Evolutionary conservation across 2,113 vertebrate species (phyloP).

Genomic region (Protobothrops flavoviridis): DNA sequence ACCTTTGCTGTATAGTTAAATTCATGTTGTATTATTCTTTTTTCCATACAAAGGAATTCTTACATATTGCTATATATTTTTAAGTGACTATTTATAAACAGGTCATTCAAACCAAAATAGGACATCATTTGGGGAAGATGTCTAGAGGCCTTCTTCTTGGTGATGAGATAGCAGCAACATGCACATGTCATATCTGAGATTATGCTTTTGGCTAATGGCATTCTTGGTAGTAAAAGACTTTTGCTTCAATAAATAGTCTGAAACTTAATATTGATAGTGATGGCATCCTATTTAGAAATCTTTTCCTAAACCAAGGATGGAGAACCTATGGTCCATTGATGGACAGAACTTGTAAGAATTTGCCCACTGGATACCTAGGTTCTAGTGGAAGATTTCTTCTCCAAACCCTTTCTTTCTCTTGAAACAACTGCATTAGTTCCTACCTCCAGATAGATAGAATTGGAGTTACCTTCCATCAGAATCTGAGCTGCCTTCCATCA

Average conservation of each 20-base stretch:
- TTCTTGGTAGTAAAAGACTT: neutral
- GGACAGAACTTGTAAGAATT: neutral
- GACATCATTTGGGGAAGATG: neutral
- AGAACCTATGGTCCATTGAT: neutral
- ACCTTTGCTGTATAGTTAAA: slow-evolving; percentile 24
- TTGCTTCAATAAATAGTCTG: neutral
- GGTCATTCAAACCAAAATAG: neutral
- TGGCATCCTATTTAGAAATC: neutral
- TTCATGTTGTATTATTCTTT: slow-evolving; percentile 34
- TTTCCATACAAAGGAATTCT: neutral
- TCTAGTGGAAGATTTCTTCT: neutral
- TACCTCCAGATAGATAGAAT: neutral
- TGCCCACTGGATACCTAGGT: neutral
- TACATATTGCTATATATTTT: slow-evolving; percentile 15
- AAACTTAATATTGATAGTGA: too few relatives aligned
- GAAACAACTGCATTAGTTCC: neutral
- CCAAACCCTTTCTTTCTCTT: neutral
- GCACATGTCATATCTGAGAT: neutral
- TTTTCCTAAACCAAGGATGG: neutral
- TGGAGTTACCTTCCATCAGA: neutral
- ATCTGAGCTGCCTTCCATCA: neutral
- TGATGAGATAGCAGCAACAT: neutral
- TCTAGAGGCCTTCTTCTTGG: neutral
- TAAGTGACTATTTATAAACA: slow-evolving; percentile 9
- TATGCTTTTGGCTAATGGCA: neutral